Evolutionary conservation across 2,888 invertebrate species (phyloP), one percentile per base, ranked within the genome.

Genomic region (Tetragnatha montana): DNA sequence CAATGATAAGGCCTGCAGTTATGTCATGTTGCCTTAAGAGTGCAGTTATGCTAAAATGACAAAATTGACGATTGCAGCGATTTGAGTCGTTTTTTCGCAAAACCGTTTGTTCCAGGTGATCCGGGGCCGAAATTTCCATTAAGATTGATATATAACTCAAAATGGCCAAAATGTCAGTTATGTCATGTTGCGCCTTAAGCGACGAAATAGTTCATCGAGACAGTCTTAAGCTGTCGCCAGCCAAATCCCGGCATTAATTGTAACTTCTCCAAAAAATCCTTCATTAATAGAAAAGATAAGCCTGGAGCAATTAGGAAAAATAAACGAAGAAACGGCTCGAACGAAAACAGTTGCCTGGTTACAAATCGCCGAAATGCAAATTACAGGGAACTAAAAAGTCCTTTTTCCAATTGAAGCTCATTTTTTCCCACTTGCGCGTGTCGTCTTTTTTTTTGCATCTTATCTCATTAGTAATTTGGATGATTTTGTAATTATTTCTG

Each of bases 401-500:
- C n/a, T n/a, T 35, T 79, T 79, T 68, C 14, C 17, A 35, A 79
- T 60, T 60, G 22, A 68, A 22, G 51, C 35, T 22, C 49, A 14
- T 47, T 75, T 75, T 17, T 75, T 47, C 49, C n/a, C 4, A 35
- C 60, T 60, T 60, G 17, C 49, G 12, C 22, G 21, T 8, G 35
- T 60, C 12, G 14, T 79, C 21, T 17, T 70, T 81, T 70, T 81
- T 49, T 70, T 70, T n/a, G 22, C 6, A 21, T 19, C 70, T 81
- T 70, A 80, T 80, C 68, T 81, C 70, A 70, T 81, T 81, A 70
- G 71, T 71, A 70, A 49, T 81, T 81, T 81, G 70, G 71, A 81
- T 81, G 81, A 71, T 47, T 81, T 81, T 81, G 50, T 47, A 81
- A 81, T 71, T 50, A 81, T 81, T 81, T 81, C 49, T 71, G 60